Conservation (phyloP, 2,113 vertebrate genomes). For the Procavia capensis region DNA sequence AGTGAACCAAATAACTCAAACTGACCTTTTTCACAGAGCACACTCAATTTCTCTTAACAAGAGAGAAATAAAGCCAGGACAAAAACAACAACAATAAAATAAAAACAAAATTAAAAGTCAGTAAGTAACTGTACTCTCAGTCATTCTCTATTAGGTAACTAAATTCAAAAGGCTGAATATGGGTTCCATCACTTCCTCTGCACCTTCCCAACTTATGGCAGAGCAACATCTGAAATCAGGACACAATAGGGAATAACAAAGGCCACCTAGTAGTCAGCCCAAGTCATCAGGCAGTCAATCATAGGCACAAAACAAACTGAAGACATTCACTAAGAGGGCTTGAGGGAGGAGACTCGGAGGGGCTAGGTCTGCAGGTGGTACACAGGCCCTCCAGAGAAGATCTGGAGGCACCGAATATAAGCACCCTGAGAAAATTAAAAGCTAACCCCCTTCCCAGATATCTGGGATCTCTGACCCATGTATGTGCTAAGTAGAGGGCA, state of each 20-base stretch:
- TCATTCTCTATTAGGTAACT: no score
- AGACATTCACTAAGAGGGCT: no score
- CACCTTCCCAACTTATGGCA: neutral
- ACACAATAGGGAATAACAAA: neutral
- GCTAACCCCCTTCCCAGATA: no score
- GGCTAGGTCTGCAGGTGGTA: neutral
- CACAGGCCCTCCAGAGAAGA: neutral
- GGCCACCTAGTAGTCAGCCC: neutral
- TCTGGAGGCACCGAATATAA: neutral
- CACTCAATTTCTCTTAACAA: constrained; percentile 11
- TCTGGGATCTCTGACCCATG: no score
- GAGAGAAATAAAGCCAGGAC: neutral
- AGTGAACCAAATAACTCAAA: constrained; percentile 20
- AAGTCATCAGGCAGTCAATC: neutral
- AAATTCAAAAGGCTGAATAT: neutral
- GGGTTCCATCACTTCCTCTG: neutral
- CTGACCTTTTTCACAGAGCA: neutral
- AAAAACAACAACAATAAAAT: no score
- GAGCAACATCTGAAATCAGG: neutral
- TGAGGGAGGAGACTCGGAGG: neutral
- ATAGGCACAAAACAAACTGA: neutral
- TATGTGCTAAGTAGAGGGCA: no score
- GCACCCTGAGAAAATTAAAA: neutral
- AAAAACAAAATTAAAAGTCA: neutral
- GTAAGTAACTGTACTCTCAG: neutral